Base-by-base conservation (phyloP, 1,140 invertebrate genomes). In the Drosophila ogumai region DNA sequence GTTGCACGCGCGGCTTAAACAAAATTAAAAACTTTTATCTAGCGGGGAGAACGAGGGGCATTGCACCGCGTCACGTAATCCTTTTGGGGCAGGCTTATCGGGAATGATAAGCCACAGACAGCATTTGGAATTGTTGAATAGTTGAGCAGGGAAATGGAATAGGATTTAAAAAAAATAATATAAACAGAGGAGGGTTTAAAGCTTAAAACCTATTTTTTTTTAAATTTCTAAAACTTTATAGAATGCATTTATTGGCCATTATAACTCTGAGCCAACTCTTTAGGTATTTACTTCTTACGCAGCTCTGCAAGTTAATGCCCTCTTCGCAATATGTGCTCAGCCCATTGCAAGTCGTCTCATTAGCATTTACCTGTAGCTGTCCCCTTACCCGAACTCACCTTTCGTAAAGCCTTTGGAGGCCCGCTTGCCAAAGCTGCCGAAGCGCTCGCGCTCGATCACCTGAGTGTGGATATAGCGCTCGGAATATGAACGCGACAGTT, bases 401-500 rank as follows among this genome's bases (percentile, higher is more conserved):
- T 88, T 90, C 32, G 84, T 73, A 22, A 82, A 56, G 79, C 88
- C 82, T 85, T 92, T 92, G 55, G 87, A 65, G 50, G 76, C 75
- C 25, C 92, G 90, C 60, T 93, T 93, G 57, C 94, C 94, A 87
- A 94, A 95, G 69, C 94, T 94, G 79, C 94, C 94, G 65, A 95
- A 95, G 63, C 94, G 92, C 82, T 95, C 94, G 22, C 94, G 92
- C 75, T 93, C 92, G 34, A 92, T 92, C 72, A 92, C 88, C 68
- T 92, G 91, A 12, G 77, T 88, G 66, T 93, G 92, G 13, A 93
- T 92, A 54, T 85, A 93, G 34, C 92, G 94, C 82, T 94, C 94
- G n/a, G 94, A 94, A 75, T 93, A 94, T 63, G 93, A 93, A 77
- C 94, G 93, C 79, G 94, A 94, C 54, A 95, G 93, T 93, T 95